phyloP scores from a whole-genome alignment of 2,797 vertebrate species.

The Sarcophilus harrisii region DNA sequence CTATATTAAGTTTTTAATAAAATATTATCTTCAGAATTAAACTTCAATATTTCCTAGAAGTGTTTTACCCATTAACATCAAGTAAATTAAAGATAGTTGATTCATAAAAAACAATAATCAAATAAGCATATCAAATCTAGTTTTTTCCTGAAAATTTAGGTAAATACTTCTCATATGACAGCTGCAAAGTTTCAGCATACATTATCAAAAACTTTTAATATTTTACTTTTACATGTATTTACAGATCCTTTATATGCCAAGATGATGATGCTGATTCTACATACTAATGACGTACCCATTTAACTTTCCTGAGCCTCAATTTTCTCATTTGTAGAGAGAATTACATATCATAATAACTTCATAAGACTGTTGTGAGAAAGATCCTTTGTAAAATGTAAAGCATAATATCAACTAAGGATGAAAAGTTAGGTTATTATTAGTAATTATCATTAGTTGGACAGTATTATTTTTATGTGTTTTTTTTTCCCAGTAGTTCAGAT shows the following conservation, averaged over 20 bases:
- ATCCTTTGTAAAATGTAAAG: background rate
- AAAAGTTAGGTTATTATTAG: background rate
- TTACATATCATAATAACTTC: background rate
- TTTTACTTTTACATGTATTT: conserved; percentile 32
- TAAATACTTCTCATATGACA: background rate
- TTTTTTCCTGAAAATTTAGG: background rate
- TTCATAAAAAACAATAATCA: background rate
- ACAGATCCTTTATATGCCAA: conserved; percentile 26
- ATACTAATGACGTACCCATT: background rate
- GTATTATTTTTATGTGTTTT: conserved; percentile 17
- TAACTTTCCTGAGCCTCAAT: background rate
- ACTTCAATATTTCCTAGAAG: background rate
- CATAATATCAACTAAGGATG: background rate
- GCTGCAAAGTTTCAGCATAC: background rate
- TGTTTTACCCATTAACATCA: background rate
- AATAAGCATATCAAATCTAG: background rate
- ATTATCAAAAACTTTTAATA: conserved; percentile 19
- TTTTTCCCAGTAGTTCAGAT: conserved; percentile 16
- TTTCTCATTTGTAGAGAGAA: background rate
- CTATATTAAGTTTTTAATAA: background rate
- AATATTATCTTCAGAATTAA: background rate
- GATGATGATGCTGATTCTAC: conserved; percentile 18
- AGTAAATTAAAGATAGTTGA: background rate
- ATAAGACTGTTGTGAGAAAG: background rate
- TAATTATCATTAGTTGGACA: background rate